These are phyloP conservation scores for Salticus scenicus DNA, from an alignment of 2,888 invertebrate species.

Conservation along the genomic window DNA sequence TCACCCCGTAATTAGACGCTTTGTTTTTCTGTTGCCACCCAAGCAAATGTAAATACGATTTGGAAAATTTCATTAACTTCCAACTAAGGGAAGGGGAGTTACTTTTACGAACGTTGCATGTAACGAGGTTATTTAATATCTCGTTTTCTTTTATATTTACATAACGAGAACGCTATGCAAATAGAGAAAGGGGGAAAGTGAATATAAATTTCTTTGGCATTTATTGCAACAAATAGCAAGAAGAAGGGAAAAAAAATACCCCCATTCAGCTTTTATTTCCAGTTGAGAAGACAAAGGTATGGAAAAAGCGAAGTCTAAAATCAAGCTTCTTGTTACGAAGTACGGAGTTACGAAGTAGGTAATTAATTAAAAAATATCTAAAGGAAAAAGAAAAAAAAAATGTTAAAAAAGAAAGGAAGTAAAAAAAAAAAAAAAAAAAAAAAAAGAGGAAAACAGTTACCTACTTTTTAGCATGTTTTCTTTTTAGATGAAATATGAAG, in stretches of 20 bases:
- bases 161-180: constrained; percentile 5
- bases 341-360: too few species aligned
- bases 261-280: background rate
- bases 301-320: background rate
- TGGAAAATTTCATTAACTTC: background rate
- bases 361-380: constrained; percentile 1
- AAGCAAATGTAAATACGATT: background rate
- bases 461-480: background rate
- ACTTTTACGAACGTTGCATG: background rate
- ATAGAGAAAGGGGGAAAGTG: background rate
- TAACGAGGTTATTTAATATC: background rate
- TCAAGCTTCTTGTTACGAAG: background rate
- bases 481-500: too few species aligned
- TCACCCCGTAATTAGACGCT: background rate
- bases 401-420: too few species aligned
- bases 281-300: background rate
- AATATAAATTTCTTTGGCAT: background rate
- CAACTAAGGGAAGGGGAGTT: background rate
- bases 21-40: background rate
- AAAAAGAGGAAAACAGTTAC: background rate
- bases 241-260: background rate
- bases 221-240: background rate
- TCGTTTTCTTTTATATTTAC: background rate
- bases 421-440: too few species aligned
- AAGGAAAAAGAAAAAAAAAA: background rate